A percentile compares a stretch with the other conserved stretches of the same genome.
phyloP scores from a whole-genome alignment of 2,888 invertebrate genomes.

The Diadegma fenestrale region DNA sequence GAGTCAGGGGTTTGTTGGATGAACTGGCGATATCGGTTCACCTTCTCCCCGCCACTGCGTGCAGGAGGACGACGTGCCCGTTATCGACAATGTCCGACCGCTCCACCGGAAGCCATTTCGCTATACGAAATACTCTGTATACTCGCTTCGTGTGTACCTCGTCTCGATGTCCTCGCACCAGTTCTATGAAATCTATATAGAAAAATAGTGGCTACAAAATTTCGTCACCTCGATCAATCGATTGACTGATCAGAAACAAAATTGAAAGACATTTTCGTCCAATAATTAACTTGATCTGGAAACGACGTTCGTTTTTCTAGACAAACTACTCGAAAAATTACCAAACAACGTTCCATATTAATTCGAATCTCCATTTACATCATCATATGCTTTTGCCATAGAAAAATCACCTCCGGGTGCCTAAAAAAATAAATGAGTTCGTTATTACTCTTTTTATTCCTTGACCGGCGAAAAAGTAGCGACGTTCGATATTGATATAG shows the following conservation, averaged over 20 bases:
- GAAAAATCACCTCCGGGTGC: neutral
- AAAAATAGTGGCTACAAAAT: conserved; percentile 70
- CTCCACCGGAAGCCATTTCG: conserved; percentile 83
- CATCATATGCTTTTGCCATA: neutral
- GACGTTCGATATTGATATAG: neutral
- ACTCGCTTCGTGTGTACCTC: conserved; percentile 44
- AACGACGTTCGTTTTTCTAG: neutral
- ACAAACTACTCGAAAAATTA: too few relatives aligned
- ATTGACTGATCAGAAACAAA: neutral
- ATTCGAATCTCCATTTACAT: neutral
- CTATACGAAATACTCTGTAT: conserved; percentile 67
- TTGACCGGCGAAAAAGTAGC: neutral
- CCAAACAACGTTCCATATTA: neutral
- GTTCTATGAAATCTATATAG: conserved; percentile 78
- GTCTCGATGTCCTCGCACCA: conserved; percentile 3
- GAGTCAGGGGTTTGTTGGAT: conserved; percentile 68
- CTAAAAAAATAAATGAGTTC: neutral
- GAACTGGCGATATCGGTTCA: conserved; percentile 82
- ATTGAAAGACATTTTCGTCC: neutral
- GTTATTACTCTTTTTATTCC: neutral
- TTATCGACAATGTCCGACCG: conserved; percentile 83
- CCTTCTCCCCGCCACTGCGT: conserved; percentile 71
- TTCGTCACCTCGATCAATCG: conserved; percentile 54
- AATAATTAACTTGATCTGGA: neutral
- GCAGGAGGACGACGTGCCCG: conserved; percentile 78